These are phyloP conservation scores for Teleogryllus oceanicus DNA, from an alignment of 2,888 invertebrate species.

Conservation along the genomic window DNA sequence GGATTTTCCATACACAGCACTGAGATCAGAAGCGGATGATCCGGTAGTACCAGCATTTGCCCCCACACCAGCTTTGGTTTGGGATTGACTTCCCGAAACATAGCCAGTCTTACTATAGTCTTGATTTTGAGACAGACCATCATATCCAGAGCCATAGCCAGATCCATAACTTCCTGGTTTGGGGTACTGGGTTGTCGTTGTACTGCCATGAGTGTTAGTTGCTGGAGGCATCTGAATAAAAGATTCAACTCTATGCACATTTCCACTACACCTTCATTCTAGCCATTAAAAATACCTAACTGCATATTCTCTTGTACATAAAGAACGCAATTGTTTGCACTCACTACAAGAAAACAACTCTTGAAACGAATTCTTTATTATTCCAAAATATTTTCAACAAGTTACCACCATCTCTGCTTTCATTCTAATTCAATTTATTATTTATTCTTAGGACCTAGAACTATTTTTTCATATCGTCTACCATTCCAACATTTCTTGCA, in stretches of 20 bases:
- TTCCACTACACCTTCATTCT: too few relatives aligned
- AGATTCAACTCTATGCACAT: constrained; percentile 25
- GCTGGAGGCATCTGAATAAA: constrained; percentile 66
- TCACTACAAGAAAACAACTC: too few relatives aligned
- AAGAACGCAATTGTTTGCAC: too few relatives aligned
- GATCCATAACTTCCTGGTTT: constrained; percentile 59
- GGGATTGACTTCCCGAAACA: constrained; percentile 49
- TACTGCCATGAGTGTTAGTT: constrained; percentile 66
- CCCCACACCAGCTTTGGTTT: constrained; percentile 50
- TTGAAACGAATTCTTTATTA: too few relatives aligned
- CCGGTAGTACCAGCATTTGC: constrained; percentile 41
- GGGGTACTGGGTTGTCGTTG: constrained; percentile 67
- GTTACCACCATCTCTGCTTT: too few relatives aligned
- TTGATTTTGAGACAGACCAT: constrained; percentile 49
- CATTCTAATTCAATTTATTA: too few relatives aligned
- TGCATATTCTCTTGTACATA: too few relatives aligned
- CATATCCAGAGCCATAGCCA: constrained; percentile 64
- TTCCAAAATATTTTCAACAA: too few relatives aligned
- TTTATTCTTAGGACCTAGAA: too few relatives aligned
- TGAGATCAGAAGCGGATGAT: constrained; percentile 66
- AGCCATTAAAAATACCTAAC: too few relatives aligned
- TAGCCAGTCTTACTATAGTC: constrained; percentile 55
- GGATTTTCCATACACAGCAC: constrained; percentile 80
- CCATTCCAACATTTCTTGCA: too few relatives aligned
- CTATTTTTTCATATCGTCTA: too few relatives aligned